Conservation (phyloP, 2,888 invertebrate species). For the Cyclophora albipunctata region DNA sequence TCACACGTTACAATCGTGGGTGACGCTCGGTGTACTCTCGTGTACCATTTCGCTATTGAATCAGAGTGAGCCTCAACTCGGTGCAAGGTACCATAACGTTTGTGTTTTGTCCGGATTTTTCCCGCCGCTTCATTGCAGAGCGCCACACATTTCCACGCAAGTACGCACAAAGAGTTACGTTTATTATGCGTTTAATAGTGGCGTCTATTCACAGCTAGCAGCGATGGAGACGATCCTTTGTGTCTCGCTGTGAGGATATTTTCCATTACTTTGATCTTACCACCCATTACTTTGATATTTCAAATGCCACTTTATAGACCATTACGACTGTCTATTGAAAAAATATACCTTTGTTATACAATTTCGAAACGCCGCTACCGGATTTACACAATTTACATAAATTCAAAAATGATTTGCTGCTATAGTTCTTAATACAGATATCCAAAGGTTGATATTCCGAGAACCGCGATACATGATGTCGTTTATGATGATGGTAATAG, state of each 20-base stretch:
- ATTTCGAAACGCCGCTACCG: slow-evolving; percentile 5
- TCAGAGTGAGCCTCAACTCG: slow-evolving; percentile 18
- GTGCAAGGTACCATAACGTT: slow-evolving; percentile 15
- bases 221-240: slow-evolving; percentile 30
- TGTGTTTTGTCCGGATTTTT: slow-evolving; percentile 18
- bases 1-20: slow-evolving; percentile 3
- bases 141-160: slow-evolving; percentile 38
- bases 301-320: slow-evolving; percentile 34
- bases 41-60: slow-evolving; percentile 16
- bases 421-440: slow-evolving; percentile 7
- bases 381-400: slow-evolving; percentile 7
- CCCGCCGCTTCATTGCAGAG: slow-evolving; percentile 28
- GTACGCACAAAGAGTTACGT: slow-evolving; percentile 41
- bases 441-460: slow-evolving; percentile 1
- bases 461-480: slow-evolving; percentile 2
- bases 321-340: slow-evolving; percentile 21
- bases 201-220: slow-evolving; percentile 42
- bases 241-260: slow-evolving; percentile 27
- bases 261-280: slow-evolving; percentile 21
- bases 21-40: slow-evolving; percentile 1
- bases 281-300: slow-evolving; percentile 34
- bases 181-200: slow-evolving; percentile 45
- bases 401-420: background rate
- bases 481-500: slow-evolving; percentile 23
- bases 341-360: slow-evolving; percentile 15